Evolutionary conservation across 1,140 invertebrate genomes (phyloP), one percentile per base, ranked within the genome.

Genomic region (Trachymyrmex cornetzi): DNA sequence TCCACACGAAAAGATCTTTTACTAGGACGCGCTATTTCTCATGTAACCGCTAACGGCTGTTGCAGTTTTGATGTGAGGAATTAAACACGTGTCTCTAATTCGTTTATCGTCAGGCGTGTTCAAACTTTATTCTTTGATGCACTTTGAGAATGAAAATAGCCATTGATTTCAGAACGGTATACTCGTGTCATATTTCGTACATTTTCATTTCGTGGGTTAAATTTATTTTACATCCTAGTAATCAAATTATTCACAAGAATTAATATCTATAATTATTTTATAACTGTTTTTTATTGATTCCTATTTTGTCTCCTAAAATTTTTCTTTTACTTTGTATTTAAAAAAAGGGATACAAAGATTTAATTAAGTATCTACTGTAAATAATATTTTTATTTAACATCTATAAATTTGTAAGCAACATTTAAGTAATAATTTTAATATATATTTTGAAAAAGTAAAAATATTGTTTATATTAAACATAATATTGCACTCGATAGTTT

Each of bases 11-110:
- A 81, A 67, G 44, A 38, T 55, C n/a, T 48, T 22, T 59, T 34
- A 74, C 64, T 57, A 50, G 64, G 48, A 63, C 59, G 69, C 27
- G 38, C 30, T 48, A 48, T 75, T 71, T 81, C 64, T 69, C 59
- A 44, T 64, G 16, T 79, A 77, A 34, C 50, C 38, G 22, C 57
- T 57, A 64, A 53, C n/a, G 24, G 7, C 77, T 53, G 30, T 71
- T 19, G 16, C 16, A 71, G 38, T 69, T 81, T 71, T 38, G 50
- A 19, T 57, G 34, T 27, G 16, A 14, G 5, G 14, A 11, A 71
- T 81, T 71, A 57, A 55, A 48, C 66, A 44, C 16, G 22, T 69
- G 77, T 81, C 50, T 81, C 12, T 44, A 57, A 57, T 55, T 22
- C n/a, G 24, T 77, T 16, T 63, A 66, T 80, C 48, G 12, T 50